Conservation (phyloP, 2,888 invertebrate species). For the Aplocera efformata region DNA sequence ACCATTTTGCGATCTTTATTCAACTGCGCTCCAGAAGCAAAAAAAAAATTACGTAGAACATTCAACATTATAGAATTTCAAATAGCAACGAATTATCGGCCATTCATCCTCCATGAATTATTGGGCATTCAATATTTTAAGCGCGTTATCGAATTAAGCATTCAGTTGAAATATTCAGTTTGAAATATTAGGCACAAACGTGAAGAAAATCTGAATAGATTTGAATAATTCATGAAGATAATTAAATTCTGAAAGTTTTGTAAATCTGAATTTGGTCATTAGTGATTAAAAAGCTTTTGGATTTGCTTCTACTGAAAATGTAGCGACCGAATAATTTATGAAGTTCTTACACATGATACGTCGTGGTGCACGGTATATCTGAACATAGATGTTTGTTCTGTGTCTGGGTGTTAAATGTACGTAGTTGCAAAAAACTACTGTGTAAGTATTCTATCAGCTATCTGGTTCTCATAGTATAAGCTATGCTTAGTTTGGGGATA, state of each 20-base stretch:
- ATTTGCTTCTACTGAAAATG: neutral
- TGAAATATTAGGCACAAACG: conserved; percentile 17
- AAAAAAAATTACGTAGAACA: neutral
- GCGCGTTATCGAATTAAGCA: conserved; percentile 15
- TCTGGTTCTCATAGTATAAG: no score
- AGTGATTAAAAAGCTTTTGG: no score
- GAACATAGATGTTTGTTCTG: conserved; percentile 45
- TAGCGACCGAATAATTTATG: neutral
- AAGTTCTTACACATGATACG: conserved; percentile 7
- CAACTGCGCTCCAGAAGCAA: neutral
- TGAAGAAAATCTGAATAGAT: conserved; percentile 19
- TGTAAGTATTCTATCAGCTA: no score
- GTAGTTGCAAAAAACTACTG: no score
- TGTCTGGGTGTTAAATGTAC: no score
- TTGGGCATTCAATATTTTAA: conserved; percentile 22
- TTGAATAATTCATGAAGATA: conserved; percentile 23
- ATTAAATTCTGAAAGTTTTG: conserved; percentile 14
- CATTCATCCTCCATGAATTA: no score
- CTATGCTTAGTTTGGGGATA: no score
- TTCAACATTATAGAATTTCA: conserved; percentile 9
- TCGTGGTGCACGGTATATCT: conserved; percentile 37
- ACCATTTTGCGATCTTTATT: conserved; percentile 20
- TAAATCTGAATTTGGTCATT: neutral
- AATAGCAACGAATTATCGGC: conserved; percentile 16
- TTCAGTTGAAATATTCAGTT: conserved; percentile 18